Evolutionary conservation across 2,797 vertebrate species (phyloP).

Genomic region (Stomatorhinus walkeri): DNA sequence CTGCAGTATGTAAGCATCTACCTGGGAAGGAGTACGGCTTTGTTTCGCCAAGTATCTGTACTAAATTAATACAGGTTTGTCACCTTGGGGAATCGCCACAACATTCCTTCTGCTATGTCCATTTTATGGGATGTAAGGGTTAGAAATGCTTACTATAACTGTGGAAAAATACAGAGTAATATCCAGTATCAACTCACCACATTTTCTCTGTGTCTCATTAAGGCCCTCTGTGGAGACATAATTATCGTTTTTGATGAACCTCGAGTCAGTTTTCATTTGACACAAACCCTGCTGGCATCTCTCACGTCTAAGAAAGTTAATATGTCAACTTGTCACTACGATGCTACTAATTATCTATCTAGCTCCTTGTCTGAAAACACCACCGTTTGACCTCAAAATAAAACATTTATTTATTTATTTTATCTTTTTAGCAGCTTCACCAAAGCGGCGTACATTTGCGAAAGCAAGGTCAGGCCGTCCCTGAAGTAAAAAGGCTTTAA

Average conservation of each 20-base stretch:
- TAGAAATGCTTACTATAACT: not conserved
- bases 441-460: not conserved
- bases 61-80: not conserved
- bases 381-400: not conserved
- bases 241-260: slow-evolving; percentile 13
- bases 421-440: not conserved
- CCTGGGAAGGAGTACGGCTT: not conserved
- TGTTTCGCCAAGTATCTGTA: not conserved
- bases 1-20: not conserved
- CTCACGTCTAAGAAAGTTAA: not conserved
- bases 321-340: not conserved
- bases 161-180: not conserved
- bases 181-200: not conserved
- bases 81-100: not conserved
- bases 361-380: not conserved
- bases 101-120: not conserved
- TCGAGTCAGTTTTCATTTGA: not conserved
- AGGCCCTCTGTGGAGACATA: not conserved
- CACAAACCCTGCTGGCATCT: not conserved
- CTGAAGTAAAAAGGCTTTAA: not conserved
- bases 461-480: not conserved
- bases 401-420: not conserved
- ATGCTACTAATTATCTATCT: slow-evolving; percentile 3
- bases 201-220: not conserved
- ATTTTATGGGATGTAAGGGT: not conserved